Evolutionary conservation across 2,888 invertebrate species (phyloP).

Genomic region (Smittia sp.): DNA sequence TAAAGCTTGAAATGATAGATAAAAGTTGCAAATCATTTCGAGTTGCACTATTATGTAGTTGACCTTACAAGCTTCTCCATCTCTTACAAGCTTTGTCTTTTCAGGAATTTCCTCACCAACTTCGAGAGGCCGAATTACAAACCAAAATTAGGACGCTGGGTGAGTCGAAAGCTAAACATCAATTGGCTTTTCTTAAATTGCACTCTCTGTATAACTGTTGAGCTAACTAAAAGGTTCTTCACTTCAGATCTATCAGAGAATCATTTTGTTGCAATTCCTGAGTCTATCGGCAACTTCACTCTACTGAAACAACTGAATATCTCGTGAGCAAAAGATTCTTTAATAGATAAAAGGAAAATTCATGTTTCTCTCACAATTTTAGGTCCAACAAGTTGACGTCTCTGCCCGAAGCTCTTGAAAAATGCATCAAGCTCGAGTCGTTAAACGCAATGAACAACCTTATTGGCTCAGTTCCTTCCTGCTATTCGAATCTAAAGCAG

Average conservation of each 20-base stretch:
- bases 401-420: slow-evolving; percentile 65
- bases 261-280: slow-evolving; percentile 73
- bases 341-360: no score
- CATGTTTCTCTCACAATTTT: no score
- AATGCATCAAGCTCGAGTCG: slow-evolving; percentile 69
- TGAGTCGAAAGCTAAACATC: no score
- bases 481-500: slow-evolving; percentile 63
- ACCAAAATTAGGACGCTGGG: no score
- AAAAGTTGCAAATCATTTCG: neutral
- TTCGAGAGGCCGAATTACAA: slow-evolving; percentile 62
- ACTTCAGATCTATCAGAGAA: slow-evolving; percentile 94
- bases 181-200: no score
- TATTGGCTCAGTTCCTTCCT: slow-evolving; percentile 63
- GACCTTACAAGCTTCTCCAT: no score
- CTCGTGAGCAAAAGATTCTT: no score
- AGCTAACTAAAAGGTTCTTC: no score
- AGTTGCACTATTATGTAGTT: no score
- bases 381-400: slow-evolving; percentile 78
- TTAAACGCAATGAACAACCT: slow-evolving; percentile 79
- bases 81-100: no score
- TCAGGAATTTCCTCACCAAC: slow-evolving; percentile 69
- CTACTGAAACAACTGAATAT: slow-evolving; percentile 68
- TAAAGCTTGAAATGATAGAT: neutral
- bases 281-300: slow-evolving; percentile 73
- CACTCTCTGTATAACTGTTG: no score